These are phyloP conservation scores for Protobothrops flavoviridis DNA, from an alignment of 2,113 vertebrate species.

Conservation along the genomic window DNA sequence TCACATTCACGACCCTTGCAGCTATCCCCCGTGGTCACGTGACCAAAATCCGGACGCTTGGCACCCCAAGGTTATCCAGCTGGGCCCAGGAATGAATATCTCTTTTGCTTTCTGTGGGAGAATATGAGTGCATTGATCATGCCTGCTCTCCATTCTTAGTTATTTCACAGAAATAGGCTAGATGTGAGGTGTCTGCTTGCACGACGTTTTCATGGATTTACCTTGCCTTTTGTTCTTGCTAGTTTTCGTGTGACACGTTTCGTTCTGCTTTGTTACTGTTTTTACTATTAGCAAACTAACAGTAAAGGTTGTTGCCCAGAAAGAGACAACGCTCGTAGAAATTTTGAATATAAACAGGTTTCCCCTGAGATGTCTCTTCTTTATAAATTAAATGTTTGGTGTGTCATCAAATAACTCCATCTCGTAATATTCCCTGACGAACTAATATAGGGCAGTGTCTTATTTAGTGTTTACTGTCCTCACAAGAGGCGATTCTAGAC, in stretches of 20 bases:
- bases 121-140: background rate
- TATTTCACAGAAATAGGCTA: background rate
- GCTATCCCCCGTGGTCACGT: background rate
- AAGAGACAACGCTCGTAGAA: background rate
- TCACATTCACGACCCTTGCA: too few relatives aligned
- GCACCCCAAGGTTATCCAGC: background rate
- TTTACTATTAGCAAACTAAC: too few relatives aligned
- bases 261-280: background rate
- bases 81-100: background rate
- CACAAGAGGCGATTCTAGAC: background rate
- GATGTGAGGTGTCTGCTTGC: background rate
- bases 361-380: constrained; percentile 19
- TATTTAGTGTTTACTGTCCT: constrained; percentile 8
- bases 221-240: background rate
- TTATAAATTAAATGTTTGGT: background rate
- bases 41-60: background rate
- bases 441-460: background rate
- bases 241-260: background rate
- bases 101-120: background rate
- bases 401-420: background rate
- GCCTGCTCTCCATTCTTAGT: background rate
- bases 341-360: background rate
- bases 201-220: background rate
- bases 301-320: too few relatives aligned
- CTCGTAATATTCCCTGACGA: constrained; percentile 4